Conservation (phyloP, 2,888 invertebrate species). For the Quadroppia sp. region DNA sequence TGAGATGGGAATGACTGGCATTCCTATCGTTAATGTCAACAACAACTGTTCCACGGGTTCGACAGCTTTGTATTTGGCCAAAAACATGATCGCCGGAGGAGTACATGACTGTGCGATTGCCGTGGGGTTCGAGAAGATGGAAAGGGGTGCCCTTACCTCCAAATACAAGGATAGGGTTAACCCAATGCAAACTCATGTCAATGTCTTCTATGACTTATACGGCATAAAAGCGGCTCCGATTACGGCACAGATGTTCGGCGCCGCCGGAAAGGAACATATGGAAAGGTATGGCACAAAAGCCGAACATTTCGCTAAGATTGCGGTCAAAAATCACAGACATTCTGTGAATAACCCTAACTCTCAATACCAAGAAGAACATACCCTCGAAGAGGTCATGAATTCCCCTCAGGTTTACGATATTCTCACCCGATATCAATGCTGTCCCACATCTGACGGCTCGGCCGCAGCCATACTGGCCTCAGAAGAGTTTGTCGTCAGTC, state of each 20-base stretch:
- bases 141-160: slow-evolving; percentile 75
- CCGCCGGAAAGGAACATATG: slow-evolving; percentile 94
- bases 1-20: slow-evolving; percentile 90
- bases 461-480: slow-evolving; percentile 87
- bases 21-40: slow-evolving; percentile 96
- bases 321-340: slow-evolving; percentile 95
- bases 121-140: slow-evolving; percentile 98
- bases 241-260: slow-evolving; percentile 92
- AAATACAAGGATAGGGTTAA: slow-evolving; percentile 77
- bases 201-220: slow-evolving; percentile 73
- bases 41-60: slow-evolving; percentile 98
- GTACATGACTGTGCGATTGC: slow-evolving; percentile 60
- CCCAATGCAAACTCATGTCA: slow-evolving; percentile 82
- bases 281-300: slow-evolving; percentile 87
- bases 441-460: slow-evolving; percentile 96
- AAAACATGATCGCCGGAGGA: slow-evolving; percentile 82
- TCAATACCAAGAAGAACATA: slow-evolving; percentile 87
- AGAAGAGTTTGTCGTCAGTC: slow-evolving; percentile 79
- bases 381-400: slow-evolving; percentile 71
- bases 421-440: slow-evolving; percentile 92
- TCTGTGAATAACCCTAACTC: slow-evolving; percentile 94
- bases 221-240: slow-evolving; percentile 79
- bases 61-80: slow-evolving; percentile 80
- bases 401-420: slow-evolving; percentile 77
- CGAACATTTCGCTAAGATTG: slow-evolving; percentile 94